Base-by-base conservation (phyloP, 2,888 invertebrate genomes). In the Nomada lathburiana region DNA sequence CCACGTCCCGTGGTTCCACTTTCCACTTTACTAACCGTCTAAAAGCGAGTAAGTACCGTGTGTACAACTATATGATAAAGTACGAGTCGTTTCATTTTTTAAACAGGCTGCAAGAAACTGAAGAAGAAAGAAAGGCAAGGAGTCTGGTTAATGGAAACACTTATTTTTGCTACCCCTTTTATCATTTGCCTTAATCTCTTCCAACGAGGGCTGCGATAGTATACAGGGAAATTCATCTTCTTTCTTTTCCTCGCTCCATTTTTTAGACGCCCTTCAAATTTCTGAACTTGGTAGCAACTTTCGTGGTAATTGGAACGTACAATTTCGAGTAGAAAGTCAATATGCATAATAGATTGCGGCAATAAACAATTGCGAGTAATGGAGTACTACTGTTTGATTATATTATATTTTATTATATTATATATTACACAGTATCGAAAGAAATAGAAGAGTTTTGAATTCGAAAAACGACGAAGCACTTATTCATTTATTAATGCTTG, bases 111-210 rank as follows among this genome's bases (percentile, higher is more conserved):
- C 52, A 53, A 72, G 64, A 42, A 74, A 50, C 29, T 57, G 59
- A 42, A 62, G 57, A 55, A 9, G 53, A 36, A 36, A 52, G 36
- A 36, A 70, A 73, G 50, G 72, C 71, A 55, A 78, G 55, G 47
- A 71, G 64, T 20, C 60, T 62, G 64, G 75, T 85, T 85, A 83
- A 85, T 83, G 84, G 80, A 85, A 83, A 85, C 80, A 83, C 80
- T 85, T 84, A 84, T 76, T 74, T 80, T 57, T 63, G 44, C 65
- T 74, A 63, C 60, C 60, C 75, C 57, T 26, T 70, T n/a, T 62
- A 55, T 53, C 50, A n/a, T 70, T 63, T n/a, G 73, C 53, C 62
- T 75, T 60, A 52, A 72, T 57, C 63, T 44, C 55, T 82, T 83
- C 68, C 79, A 71, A 67, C 55, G 67, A 68, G 50, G 57, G 73